Percentiles rank a stretch among this genome's conserved stretches.
phyloP scores from a whole-genome alignment of 2,797 vertebrate species.

The Cyprinella venusta region DNA sequence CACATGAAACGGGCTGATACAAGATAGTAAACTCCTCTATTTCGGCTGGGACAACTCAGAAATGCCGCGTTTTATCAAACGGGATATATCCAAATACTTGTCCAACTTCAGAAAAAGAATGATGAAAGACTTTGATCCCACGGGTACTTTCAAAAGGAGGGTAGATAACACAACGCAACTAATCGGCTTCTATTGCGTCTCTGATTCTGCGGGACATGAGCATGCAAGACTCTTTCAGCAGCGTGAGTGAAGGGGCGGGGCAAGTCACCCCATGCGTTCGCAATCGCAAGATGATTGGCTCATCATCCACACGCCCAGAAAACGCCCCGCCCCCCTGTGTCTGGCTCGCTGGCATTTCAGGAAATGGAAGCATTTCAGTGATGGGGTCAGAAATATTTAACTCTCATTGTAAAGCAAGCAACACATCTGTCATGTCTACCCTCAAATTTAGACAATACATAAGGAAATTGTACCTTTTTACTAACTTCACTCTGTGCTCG shows the following conservation, averaged over 20 bases:
- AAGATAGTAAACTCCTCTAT: conserved; percentile 7
- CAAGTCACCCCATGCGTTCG: conserved; percentile 36
- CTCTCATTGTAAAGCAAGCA: neutral
- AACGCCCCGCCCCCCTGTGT: conserved; percentile 27
- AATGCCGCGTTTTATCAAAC: neutral
- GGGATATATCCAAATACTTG: neutral
- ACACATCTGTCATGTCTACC: neutral
- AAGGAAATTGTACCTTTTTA: neutral
- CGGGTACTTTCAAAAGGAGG: neutral
- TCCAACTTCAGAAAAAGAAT: neutral
- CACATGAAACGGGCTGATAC: conserved; percentile 27
- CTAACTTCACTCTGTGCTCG: neutral
- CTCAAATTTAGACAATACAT: neutral
- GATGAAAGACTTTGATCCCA: neutral
- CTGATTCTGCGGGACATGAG: conserved; percentile 39
- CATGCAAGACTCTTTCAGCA: conserved; percentile 18
- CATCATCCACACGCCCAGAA: conserved; percentile 47
- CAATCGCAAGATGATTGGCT: conserved; percentile 33
- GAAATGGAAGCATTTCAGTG: conserved; percentile 21
- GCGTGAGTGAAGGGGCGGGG: conserved; percentile 42
- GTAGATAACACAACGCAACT: neutral
- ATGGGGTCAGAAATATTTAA: neutral
- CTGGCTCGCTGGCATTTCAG: conserved; percentile 25
- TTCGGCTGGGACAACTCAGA: conserved; percentile 18
- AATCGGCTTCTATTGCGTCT: conserved; percentile 4